Conservation (phyloP, 1,140 invertebrate genomes). For the Hypothenemus hampei region DNA sequence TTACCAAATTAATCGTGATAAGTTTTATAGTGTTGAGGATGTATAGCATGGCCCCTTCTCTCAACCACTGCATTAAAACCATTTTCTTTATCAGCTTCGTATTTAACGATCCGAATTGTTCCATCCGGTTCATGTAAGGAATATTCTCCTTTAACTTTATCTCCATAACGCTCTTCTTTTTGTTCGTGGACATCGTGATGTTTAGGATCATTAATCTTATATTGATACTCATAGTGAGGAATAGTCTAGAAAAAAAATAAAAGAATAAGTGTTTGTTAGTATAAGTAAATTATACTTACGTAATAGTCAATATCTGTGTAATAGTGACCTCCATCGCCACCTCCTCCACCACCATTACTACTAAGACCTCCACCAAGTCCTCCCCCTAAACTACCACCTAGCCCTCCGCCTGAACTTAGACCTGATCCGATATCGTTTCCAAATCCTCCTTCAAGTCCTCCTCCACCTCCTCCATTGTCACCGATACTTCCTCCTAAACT, state of each 20-base stretch:
- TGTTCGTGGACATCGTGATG: constrained; percentile 43
- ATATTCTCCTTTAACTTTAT: constrained; percentile 28
- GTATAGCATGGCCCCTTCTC: constrained; percentile 13
- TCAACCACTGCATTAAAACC: constrained; percentile 51
- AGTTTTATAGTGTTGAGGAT: constrained; percentile 15
- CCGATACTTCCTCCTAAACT: not conserved
- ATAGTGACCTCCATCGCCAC: not conserved
- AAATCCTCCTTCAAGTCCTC: no score
- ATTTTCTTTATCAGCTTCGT: constrained; percentile 52
- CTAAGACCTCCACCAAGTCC: constrained; percentile 4
- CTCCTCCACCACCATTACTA: not conserved
- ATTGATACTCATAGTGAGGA: constrained; percentile 32
- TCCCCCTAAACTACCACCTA: not conserved
- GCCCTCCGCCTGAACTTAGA: no score
- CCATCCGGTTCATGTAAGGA: constrained; percentile 52
- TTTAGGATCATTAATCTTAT: constrained; percentile 46
- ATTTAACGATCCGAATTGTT: constrained; percentile 54
- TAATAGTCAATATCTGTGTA: constrained; percentile 22
- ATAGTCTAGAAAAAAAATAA: not conserved
- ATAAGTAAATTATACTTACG: constrained; percentile 9
- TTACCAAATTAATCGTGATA: not conserved
- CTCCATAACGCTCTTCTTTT: constrained; percentile 32
- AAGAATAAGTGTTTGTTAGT: not conserved
- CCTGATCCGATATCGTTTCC: no score
- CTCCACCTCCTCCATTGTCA: no score